phyloP scores from a whole-genome alignment of 2,113 vertebrate species.

The Jaculus jaculus region DNA sequence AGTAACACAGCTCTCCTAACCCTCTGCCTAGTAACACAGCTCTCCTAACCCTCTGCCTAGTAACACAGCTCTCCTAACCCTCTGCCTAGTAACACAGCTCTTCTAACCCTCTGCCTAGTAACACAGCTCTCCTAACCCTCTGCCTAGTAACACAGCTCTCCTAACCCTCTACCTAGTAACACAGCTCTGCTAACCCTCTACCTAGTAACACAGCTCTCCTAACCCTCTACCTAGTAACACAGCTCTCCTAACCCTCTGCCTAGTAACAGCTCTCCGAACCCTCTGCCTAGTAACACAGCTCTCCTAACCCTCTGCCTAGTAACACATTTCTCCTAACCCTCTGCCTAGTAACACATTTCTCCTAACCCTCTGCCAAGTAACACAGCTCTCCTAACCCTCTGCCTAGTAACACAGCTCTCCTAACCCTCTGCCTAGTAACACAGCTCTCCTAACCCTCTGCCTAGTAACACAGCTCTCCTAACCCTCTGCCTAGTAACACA shows the following conservation, averaged over 20 bases:
- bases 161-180: not conserved
- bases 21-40: not conserved
- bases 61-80: too few relatives aligned
- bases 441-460: not conserved
- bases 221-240: not conserved
- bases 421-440: not conserved
- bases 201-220: not conserved
- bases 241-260: too few relatives aligned
- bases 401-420: too few relatives aligned
- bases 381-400: not conserved
- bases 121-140: too few relatives aligned
- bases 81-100: not conserved
- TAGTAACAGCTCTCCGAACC: not conserved
- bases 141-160: not conserved
- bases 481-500: not conserved
- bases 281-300: too few relatives aligned
- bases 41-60: not conserved
- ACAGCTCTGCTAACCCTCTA: too few relatives aligned
- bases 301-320: too few relatives aligned
- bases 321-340: not conserved
- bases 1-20: too few relatives aligned
- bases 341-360: too few relatives aligned
- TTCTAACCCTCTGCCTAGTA: not conserved
- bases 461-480: too few relatives aligned
- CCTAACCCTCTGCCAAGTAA: not conserved